Conservation (phyloP, 2,113 vertebrate species). For the Xenopus laevis region DNA sequence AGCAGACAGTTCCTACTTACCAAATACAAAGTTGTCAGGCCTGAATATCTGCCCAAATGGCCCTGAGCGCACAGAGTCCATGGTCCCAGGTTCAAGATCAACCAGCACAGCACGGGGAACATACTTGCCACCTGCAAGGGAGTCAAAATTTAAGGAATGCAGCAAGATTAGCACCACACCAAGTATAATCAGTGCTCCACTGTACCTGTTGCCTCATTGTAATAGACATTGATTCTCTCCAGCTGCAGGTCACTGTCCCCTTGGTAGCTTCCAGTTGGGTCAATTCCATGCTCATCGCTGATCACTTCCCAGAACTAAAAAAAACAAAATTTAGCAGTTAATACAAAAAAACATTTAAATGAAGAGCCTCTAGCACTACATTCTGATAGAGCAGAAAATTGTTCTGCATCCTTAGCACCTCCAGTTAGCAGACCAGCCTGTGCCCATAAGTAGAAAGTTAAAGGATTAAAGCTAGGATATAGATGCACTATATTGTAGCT, state of each 20-base stretch:
- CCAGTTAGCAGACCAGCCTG: no score
- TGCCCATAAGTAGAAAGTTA: no score
- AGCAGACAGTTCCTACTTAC: conserved; percentile 51
- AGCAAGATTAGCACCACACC: no score
- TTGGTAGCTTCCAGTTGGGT: conserved; percentile 71
- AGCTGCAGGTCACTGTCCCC: conserved; percentile 81
- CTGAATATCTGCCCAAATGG: conserved; percentile 74
- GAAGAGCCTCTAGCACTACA: no score
- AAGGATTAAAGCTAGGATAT: no score
- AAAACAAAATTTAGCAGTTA: no score
- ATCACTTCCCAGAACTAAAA: conserved; percentile 74
- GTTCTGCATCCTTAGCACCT: no score
- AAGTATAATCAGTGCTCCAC: no score
- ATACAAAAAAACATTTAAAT: no score
- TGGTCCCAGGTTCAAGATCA: conserved; percentile 80
- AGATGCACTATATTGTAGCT: no score
- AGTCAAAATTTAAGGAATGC: no score
- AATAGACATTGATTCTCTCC: conserved; percentile 92
- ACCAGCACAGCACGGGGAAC: conserved; percentile 75
- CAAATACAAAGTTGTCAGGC: conserved; percentile 82
- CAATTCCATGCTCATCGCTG: conserved; percentile 72
- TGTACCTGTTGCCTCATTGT: conserved; percentile 83
- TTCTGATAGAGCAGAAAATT: no score
- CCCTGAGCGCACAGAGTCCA: conserved; percentile 78
- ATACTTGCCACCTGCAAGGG: conserved; percentile 71